A percentile compares a stretch with the other conserved stretches of the same genome.
phyloP scores from a whole-genome alignment of 2,797 vertebrate genomes.

The Lateolabrax maculatus region DNA sequence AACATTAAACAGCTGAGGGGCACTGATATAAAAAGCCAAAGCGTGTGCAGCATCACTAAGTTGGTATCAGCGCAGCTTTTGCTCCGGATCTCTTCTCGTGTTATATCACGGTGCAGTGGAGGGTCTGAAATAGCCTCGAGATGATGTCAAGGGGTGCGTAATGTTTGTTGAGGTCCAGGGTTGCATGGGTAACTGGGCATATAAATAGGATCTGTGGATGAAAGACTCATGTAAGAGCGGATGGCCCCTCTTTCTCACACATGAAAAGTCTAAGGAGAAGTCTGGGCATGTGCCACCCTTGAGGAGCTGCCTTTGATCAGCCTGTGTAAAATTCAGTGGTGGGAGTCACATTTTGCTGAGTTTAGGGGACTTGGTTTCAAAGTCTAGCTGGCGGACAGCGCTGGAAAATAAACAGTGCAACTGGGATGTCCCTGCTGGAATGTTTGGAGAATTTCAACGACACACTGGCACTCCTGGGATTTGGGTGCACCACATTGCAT shows the following conservation, averaged over 20 bases:
- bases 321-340: constrained; percentile 63
- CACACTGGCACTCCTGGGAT: constrained; percentile 39
- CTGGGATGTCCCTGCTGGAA: constrained; percentile 59
- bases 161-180: constrained; percentile 80
- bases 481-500: constrained; percentile 11
- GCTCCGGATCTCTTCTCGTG: constrained; percentile 64
- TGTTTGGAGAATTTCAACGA: constrained; percentile 54
- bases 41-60: constrained; percentile 60
- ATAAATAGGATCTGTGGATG: constrained; percentile 83
- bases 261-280: constrained; percentile 61
- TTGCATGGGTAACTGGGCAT: constrained; percentile 79
- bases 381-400: constrained; percentile 57
- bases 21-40: constrained; percentile 52
- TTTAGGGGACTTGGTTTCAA: constrained; percentile 65
- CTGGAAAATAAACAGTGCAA: constrained; percentile 62
- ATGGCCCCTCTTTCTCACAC: constrained; percentile 49
- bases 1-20: constrained; percentile 68
- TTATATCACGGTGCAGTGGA: constrained; percentile 57
- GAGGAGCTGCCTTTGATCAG: constrained; percentile 70
- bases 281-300: constrained; percentile 58
- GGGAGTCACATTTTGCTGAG: constrained; percentile 80
- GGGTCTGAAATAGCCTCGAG: constrained; percentile 77
- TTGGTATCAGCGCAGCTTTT: constrained; percentile 64
- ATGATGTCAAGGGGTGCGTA: constrained; percentile 75
- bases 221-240: constrained; percentile 61